Evolutionary conservation across 2,888 invertebrate species (phyloP).

Genomic region (Yponomeuta sedellus): DNA sequence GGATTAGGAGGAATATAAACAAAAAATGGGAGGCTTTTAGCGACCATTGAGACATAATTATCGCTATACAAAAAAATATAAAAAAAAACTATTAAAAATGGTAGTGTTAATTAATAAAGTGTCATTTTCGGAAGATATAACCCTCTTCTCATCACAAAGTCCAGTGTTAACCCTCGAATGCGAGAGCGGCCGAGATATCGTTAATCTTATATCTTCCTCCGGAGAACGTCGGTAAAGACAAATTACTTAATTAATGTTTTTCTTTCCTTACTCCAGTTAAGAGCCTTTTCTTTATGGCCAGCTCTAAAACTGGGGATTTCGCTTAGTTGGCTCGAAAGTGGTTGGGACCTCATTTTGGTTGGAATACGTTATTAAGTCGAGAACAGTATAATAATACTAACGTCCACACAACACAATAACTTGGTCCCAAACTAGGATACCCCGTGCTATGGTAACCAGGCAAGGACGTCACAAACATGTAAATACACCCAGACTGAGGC

Average conservation of each 20-base stretch:
- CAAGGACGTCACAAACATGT: too few relatives aligned
- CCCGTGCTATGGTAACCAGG: too few relatives aligned
- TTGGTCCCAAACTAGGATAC: too few relatives aligned
- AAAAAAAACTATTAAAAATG: too few relatives aligned
- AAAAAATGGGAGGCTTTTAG: too few relatives aligned
- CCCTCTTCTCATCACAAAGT: not conserved
- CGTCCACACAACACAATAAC: too few relatives aligned
- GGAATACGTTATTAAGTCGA: not conserved
- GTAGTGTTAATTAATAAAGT: too few relatives aligned
- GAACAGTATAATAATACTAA: too few relatives aligned
- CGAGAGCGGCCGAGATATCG: conserved; percentile 1
- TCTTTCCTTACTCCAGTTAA: not conserved
- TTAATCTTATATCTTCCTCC: conserved; percentile 8
- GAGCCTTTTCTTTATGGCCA: not conserved
- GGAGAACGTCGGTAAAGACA: conserved; percentile 8
- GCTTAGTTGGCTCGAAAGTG: not conserved
- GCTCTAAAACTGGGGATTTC: not conserved
- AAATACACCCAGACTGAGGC: too few relatives aligned
- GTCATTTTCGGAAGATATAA: not conserved
- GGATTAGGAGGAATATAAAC: too few relatives aligned
- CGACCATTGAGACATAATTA: too few relatives aligned
- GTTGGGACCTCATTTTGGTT: not conserved
- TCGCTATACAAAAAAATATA: too few relatives aligned
- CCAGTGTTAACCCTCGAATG: not conserved
- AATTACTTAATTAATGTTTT: conserved; percentile 10